These are phyloP conservation scores for Sebastes hopkinsi DNA, from an alignment of 2,797 vertebrate genomes.

Conservation along the genomic window DNA sequence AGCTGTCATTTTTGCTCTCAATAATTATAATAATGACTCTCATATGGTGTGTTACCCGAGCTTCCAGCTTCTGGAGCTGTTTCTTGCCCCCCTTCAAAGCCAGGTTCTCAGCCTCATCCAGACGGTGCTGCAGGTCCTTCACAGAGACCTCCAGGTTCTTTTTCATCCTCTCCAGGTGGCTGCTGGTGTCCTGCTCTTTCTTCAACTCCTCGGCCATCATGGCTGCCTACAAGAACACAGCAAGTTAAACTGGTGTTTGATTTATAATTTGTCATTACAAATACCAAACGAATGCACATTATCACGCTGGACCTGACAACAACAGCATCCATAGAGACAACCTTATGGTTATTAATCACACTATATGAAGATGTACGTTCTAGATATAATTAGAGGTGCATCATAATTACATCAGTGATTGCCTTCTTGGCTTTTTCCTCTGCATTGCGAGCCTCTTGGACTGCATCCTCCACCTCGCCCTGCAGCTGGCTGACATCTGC, in stretches of 20 bases:
- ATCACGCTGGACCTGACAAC: not conserved
- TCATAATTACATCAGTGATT: constrained; percentile 83
- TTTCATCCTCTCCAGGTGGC: constrained; percentile 89
- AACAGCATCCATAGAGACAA: not conserved
- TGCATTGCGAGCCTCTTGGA: constrained; percentile 86
- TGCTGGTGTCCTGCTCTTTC: constrained; percentile 89
- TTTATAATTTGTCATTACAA: not conserved
- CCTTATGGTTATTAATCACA: not conserved
- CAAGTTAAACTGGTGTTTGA: not conserved
- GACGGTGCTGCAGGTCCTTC: constrained; percentile 61
- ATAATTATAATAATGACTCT: not conserved
- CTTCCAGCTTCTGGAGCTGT: constrained; percentile 66
- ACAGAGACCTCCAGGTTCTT: constrained; percentile 80
- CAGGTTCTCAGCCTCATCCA: constrained; percentile 62
- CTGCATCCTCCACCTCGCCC: constrained; percentile 82
- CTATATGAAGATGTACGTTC: not conserved
- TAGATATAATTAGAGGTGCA: not conserved
- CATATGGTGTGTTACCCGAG: constrained; percentile 27
- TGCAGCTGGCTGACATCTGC: constrained; percentile 84
- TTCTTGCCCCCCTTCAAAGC: constrained; percentile 68
- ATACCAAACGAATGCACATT: not conserved
- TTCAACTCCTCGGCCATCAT: constrained; percentile 87
- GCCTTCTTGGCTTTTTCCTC: constrained; percentile 91
- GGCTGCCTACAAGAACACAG: constrained; percentile 77
- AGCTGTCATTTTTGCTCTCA: accelerated